Conservation (phyloP, 2,888 invertebrate species). For the Drosophila infuscata region DNA sequence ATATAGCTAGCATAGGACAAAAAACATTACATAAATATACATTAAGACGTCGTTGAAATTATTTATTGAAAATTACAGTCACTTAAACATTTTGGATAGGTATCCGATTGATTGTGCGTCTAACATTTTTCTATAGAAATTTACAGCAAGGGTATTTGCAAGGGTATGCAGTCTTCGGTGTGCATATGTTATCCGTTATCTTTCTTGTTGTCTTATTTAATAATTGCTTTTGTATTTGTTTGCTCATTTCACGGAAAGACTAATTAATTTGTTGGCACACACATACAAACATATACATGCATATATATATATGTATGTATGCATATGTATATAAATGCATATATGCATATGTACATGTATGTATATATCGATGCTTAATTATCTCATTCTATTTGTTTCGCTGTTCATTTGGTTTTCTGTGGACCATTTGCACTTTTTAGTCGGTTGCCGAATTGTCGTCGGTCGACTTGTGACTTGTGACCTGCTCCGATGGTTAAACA, state of each 20-base stretch:
- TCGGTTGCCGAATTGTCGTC: constrained; percentile 23
- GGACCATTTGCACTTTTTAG: constrained; percentile 9
- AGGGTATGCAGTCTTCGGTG: background rate
- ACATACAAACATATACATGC: background rate
- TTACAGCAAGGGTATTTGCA: background rate
- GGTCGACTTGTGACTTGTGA: constrained; percentile 1
- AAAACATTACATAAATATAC: background rate
- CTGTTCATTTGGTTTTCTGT: constrained; percentile 9
- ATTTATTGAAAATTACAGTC: background rate
- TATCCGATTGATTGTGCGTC: background rate
- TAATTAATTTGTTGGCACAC: constrained; percentile 37
- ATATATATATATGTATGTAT: background rate
- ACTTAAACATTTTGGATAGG: background rate
- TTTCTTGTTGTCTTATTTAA: constrained; percentile 16
- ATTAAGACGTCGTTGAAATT: background rate
- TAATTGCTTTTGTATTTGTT: constrained; percentile 49
- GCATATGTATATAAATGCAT: background rate
- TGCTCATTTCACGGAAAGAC: constrained; percentile 36
- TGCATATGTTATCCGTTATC: background rate
- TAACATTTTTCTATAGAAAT: background rate
- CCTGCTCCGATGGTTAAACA: constrained; percentile 1
- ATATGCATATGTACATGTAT: background rate
- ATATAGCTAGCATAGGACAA: background rate
- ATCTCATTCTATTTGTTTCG: constrained; percentile 27
- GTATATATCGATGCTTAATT: constrained; percentile 31